A percentile compares a stretch with the other conserved stretches of the same genome.
Conservation (phyloP, 2,113 vertebrate species). For the Mesoclemmys tuberculata region DNA sequence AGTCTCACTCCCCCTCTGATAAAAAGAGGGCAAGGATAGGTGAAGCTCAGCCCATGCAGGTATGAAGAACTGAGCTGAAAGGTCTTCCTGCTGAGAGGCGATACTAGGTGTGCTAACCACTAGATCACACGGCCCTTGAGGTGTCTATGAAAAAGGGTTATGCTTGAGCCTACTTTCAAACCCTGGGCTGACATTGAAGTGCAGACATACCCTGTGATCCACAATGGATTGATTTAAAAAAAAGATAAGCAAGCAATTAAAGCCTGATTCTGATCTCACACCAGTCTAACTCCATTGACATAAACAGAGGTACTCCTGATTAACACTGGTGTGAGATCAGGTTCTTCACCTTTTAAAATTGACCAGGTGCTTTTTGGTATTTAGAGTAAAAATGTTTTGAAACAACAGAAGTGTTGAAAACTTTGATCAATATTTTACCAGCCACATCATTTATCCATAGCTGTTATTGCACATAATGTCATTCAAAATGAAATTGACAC, state of each 20-base stretch:
- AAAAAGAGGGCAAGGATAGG: neutral
- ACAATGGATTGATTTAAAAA: neutral
- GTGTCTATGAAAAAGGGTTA: neutral
- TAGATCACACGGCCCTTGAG: neutral
- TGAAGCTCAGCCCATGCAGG: neutral
- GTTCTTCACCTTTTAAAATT: neutral
- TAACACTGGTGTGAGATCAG: neutral
- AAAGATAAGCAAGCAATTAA: neutral
- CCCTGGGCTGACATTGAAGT: neutral
- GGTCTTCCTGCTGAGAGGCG: neutral
- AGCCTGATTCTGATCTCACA: rapidly evolving
- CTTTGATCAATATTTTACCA: rapidly evolving
- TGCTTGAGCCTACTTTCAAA: neutral
- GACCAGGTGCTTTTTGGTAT: rapidly evolving
- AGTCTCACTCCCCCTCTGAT: neutral
- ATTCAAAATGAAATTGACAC: neutral
- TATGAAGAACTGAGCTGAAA: neutral
- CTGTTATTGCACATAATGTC: neutral
- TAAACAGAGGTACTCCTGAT: neutral
- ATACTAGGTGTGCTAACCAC: neutral
- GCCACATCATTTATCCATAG: neutral
- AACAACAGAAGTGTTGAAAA: neutral
- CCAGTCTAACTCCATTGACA: neutral
- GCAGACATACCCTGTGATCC: neutral
- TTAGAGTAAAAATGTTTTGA: neutral